Conservation (phyloP, 2,113 vertebrate species). For the Gavialis gangeticus region DNA sequence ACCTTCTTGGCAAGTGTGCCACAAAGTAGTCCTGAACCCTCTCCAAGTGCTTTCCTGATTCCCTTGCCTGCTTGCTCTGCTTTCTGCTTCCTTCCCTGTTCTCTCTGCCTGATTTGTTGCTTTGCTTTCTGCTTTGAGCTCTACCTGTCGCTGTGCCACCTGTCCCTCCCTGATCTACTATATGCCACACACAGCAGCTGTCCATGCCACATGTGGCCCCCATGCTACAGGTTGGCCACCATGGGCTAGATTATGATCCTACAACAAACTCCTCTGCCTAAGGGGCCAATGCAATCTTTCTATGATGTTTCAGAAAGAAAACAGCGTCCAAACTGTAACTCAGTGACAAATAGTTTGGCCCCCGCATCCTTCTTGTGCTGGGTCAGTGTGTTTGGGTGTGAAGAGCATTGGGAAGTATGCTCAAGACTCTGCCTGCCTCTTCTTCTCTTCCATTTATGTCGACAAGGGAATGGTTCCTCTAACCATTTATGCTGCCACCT, state of each 20-base stretch:
- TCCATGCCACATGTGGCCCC: no score
- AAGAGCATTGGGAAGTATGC: background rate
- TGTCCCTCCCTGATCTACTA: no score
- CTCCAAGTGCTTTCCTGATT: no score
- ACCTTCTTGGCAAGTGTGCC: no score
- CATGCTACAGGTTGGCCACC: no score
- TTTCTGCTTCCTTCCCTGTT: no score
- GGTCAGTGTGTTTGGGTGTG: background rate
- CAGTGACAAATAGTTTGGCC: background rate
- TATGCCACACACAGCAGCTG: no score
- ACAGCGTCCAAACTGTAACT: background rate
- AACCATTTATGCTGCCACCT: background rate
- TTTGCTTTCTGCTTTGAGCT: no score
- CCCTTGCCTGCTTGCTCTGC: no score
- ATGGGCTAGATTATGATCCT: background rate
- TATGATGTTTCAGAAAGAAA: background rate
- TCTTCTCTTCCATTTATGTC: background rate
- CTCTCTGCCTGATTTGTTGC: no score
- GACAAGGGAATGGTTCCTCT: background rate
- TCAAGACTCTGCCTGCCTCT: background rate
- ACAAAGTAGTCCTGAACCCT: no score
- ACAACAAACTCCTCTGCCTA: background rate
- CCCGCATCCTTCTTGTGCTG: background rate
- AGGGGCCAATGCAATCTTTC: background rate
- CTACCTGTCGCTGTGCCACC: no score